Base-by-base conservation (phyloP, 2,797 vertebrate species). In the Columba guinea region DNA sequence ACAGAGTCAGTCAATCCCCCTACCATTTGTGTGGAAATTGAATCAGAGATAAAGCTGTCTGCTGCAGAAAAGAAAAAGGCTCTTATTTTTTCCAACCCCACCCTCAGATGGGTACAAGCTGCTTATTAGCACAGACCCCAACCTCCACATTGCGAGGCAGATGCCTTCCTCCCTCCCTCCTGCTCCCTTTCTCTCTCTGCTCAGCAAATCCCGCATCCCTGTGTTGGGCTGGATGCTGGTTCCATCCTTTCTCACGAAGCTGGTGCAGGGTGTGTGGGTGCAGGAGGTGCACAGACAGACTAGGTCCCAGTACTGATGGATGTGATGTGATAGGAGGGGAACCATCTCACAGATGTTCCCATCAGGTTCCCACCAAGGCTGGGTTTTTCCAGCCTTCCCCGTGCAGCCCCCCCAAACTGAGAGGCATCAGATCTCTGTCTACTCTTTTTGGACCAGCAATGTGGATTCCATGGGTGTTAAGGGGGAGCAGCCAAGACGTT, bases 271-370 rank as follows among this genome's bases (percentile, higher is more conserved):
- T 2, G 4, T n/a, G 21, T 32, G 18, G 8, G 17, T 34, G 17
- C 4, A 44, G 1, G 24, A 14, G 30, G 7, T 34, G 30, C 27
- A 26, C 4, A 5, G 27, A 15, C 7, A 11, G 18, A 24, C 62
- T 27, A n/a, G 59, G 11, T 37, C 7, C 18, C 0, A 1, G 37
- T 58, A 41, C 28, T 4, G 27, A 70, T 0, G 0, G 60, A n/a
- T 21, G 17, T 13, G 49, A 51, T 62, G 48, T 44, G 39, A 32
- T 28, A 15, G 4, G 32, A 65, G 11, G n/a, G 44, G 7, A 30
- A 17, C 19, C 37, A 37, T 39, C 16, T 56, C 34, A 32, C 13
- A 32, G 48, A 16, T 7, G 46, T 73, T 68, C 69, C 52, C 34
- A 76, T 68, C 37, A 32, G 39, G 58, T 70, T 79, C 44, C 48